Evolutionary conservation across 2,797 vertebrate species (phyloP), one percentile per base, ranked within the genome.

Genomic region (Pangasius djambal): DNA sequence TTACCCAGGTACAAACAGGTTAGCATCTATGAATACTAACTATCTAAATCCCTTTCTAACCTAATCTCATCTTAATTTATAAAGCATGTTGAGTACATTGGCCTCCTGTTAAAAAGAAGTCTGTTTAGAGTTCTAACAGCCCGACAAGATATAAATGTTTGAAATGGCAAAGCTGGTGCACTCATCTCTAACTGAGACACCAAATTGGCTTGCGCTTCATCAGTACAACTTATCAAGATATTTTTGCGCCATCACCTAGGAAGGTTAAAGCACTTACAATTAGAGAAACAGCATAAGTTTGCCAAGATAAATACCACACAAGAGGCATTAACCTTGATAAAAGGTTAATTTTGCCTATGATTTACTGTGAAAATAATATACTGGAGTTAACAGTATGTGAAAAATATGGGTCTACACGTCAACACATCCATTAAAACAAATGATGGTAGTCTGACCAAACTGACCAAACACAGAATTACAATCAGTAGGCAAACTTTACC

Each of bases 111-210:
- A 84, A 89, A 91, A 88, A 28, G 55, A 34, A 75, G 50, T 89
- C 83, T 89, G 72, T 55, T 83, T 59, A 86, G 61, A 61, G 70
- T 81, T 78, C 87, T 90, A 87, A 88, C 82, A 90, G 90, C 89
- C 72, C 74, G 75, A 87, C 44, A 77, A 87, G 85, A 90, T 86
- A 85, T 91, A 91, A 90, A 89, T 92, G 81, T 92, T 91, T 92
- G 81, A 90, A 91, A 90, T 90, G 92, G 89, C 88, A 92, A 90
- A 89, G 69, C 55, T 44, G 86, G 63, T 83, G 65, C 52, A 65
- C 52, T 86, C 87, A 90, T 90, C 87, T 90, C 87, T 92, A 89
- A 92, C 63, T 82, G 86, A 92, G 82, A 89, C 79, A 79, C 69
- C 28, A 52, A 59, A 37, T 57, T 88, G 91, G 78, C 86, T 37